Base-by-base conservation (phyloP, 2,113 vertebrate genomes). In the Chaetodon trifascialis region DNA sequence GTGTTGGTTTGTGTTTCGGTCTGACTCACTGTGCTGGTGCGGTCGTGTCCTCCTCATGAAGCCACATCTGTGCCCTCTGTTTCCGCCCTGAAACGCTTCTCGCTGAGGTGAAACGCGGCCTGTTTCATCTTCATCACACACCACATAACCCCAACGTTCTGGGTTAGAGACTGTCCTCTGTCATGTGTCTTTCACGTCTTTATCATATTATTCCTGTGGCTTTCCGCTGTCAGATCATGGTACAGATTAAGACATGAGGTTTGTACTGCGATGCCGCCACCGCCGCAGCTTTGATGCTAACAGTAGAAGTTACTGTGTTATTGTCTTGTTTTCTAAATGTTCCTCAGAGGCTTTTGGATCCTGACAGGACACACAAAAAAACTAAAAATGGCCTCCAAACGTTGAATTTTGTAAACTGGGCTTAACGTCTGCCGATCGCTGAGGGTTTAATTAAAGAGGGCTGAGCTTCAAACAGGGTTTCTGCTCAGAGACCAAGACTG, bases 21-120 rank as follows among this genome's bases (percentile, higher is more conserved):
- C 34, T 83, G 84, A 86, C 65, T 76, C 80, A 54, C 76, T 64
- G 47, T 47, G 17, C 15, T 42, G 73, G 17, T 67, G 64, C 21
- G 74, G 63, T 70, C 15, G 0, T 0, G 19, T 79, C 47, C 40
- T 62, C 63, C 25, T 75, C 14, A 11, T 16, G 42, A 63, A 71
- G 21, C 78, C 80, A 62, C 77, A 68, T 62, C 59, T 67, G 71
- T 85, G 71, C 60, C 73, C 16, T 9, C 36, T 1, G 34, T 11
- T 68, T 71, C 36, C 42, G 38, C 38, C 55, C 44, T 68, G 25
- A 44, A 6, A 23, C 1, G 36, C 10, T 54, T 83, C 23, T 42
- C 16, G 81, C 47, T 21, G 67, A 80, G 74, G 83, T 88, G 66
- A 85, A 69, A 10, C 17, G 12, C 34, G 19, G 58, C 42, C 52